Percentiles rank a stretch among this genome's conserved stretches.
These are phyloP conservation scores for Cyclura pinguis DNA, from an alignment of 2,797 vertebrate species.

Conservation along the genomic window DNA sequence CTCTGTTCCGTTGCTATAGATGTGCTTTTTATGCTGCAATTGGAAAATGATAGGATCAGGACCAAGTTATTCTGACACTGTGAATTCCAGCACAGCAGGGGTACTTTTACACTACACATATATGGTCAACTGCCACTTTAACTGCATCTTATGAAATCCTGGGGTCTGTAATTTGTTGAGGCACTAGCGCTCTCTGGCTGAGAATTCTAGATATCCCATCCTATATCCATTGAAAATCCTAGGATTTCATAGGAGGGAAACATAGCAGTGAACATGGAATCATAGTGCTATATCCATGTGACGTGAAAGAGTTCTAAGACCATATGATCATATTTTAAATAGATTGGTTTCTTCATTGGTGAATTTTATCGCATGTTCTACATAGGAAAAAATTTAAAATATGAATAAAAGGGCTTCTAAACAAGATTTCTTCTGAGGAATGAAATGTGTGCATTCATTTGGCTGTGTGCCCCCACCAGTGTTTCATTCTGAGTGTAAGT, in stretches of 20 bases:
- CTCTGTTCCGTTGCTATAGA: background rate
- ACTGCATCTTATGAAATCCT: no score
- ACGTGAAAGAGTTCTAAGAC: no score
- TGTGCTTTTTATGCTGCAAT: background rate
- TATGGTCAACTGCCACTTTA: no score
- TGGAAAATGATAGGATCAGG: background rate
- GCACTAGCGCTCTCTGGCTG: no score
- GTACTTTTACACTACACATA: no score
- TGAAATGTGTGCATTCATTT: background rate
- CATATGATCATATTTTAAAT: background rate
- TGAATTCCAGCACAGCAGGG: no score
- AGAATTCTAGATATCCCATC: no score
- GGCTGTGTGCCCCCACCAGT: background rate
- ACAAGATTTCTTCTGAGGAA: background rate
- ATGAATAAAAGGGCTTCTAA: background rate
- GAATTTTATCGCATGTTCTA: background rate
- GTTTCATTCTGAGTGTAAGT: background rate
- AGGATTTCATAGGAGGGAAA: no score
- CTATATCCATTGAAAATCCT: no score
- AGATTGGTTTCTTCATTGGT: background rate
- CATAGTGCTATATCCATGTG: no score
- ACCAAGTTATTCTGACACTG: background rate
- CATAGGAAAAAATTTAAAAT: background rate
- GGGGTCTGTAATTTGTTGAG: no score
- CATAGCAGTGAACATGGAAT: no score